Base-by-base conservation (phyloP, 2,113 vertebrate species). In the Columba janthina region DNA sequence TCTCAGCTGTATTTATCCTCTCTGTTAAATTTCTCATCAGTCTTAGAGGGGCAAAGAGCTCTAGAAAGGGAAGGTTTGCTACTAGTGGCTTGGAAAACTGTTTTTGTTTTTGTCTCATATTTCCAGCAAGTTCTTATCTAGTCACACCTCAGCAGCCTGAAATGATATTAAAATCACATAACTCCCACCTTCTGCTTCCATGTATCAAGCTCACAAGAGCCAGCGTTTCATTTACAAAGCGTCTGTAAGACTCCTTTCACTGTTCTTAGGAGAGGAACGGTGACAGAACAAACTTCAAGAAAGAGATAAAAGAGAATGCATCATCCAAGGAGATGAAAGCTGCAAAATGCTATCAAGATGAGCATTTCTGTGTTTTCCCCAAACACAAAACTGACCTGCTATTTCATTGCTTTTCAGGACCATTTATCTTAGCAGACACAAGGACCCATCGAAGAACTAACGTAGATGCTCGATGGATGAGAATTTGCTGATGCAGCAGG, bases 321-420 rank as follows among this genome's bases (percentile, higher is more conserved):
- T 93, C 76, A 65, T 89, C 76, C 26, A 34, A 74, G 76, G 83
- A 95, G 83, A 94, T 90, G 34, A 94, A 94, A 94, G 83, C 94
- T 92, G 76, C 83, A 72, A 53, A 84, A 53, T 86, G 53, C 66
- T 77, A 78, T 56, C 83, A 67, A 78, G 89, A 85, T 3, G 2
- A 95, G 62, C 34, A 0, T 84, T 86, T 90, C 86, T 94, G 60
- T 22, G 12, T 88, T 86, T 86, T 92, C 60, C 69, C 72, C 22
- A 71, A 84, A 57, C 69, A 50, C n/a, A 72, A 32, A 88, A 95
- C 91, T 97, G 95, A 90, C 93, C 76, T 26, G 6, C 69, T 95
- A 71, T 95, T 97, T 96, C 91, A 48, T 95, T 97, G 91, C 83
- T 96, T 95, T 96, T 81, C 91, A 94, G 95, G 92, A 61, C 75